Conservation (phyloP, 1,140 invertebrate genomes). For the Holotrichia oblita region DNA sequence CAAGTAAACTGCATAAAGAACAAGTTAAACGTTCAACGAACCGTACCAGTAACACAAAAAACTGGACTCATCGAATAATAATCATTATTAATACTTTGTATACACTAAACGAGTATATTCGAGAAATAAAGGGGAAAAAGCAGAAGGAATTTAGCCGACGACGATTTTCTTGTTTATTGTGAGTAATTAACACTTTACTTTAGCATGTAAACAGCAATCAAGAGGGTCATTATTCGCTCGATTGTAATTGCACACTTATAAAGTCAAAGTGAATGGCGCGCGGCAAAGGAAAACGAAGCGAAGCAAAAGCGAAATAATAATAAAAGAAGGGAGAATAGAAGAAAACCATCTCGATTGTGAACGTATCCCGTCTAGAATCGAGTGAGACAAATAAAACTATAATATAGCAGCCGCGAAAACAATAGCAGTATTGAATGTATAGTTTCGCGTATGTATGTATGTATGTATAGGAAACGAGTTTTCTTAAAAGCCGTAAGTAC, state of each 20-base stretch:
- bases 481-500: background rate
- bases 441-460: background rate
- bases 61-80: no score
- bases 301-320: background rate
- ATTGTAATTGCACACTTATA: constrained; percentile 28
- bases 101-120: no score
- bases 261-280: background rate
- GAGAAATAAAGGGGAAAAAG: background rate
- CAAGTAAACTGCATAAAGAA: no score
- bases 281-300: background rate
- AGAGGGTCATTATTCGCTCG: constrained; percentile 33
- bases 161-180: constrained; percentile 33
- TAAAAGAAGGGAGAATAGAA: background rate
- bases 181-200: constrained; percentile 36
- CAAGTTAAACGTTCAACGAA: no score
- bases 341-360: background rate
- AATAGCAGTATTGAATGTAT: background rate
- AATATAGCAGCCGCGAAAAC: background rate
- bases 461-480: background rate
- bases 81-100: no score
- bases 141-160: constrained; percentile 20
- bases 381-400: background rate
- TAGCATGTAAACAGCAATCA: constrained; percentile 33
- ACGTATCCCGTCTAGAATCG: background rate
- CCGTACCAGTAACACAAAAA: no score